Base-by-base conservation (phyloP, 2,888 invertebrate genomes). In the Vannuccia rotundouncinata region DNA sequence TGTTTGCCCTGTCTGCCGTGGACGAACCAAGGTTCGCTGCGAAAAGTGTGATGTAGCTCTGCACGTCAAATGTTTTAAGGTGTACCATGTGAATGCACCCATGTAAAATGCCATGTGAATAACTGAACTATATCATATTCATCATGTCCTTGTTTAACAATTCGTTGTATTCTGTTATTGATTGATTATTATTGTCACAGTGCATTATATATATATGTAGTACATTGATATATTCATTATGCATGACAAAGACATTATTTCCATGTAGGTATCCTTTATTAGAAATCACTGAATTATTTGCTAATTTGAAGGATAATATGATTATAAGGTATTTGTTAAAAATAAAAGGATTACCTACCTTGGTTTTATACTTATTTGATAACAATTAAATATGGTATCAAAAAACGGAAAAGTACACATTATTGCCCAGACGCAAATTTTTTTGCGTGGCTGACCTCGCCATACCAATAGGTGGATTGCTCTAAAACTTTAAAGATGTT, bases 391-490 rank as follows among this genome's bases (percentile, higher is more conserved):
- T 45, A 45, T 45, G 45, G 45, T 45, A 45, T 45, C 45, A 45
- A 45, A 45, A 45, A 45, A 45, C 17, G 45, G 45, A 45, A 66
- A n/a, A 66, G 25, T 66, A 31, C 25, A 27, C 5, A 75, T 29
- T 29, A 75, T 31, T 75, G 75, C 75, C 75, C 30, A 75, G 75
- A 75, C 75, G 29, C 75, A 75, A 31, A 75, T 13, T 75, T 75
- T 75, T 75, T 31, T 75, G 75, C 75, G 29, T 75, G 75, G 75
- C 31, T 29, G 29, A 75, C 29, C 31, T 75, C 31, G 29, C 29
- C 66, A 66, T 66, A 66, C 66, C 22, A 66, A 66, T 66, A 66
- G 66, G 66, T 66, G 66, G 17, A 66, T 66, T 66, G 66, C 66
- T 66, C 66, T 66, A 66, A 66, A 66, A 66, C 66, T 66, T 66